Evolutionary conservation across 2,888 invertebrate species (phyloP), one percentile per base, ranked within the genome.

Genomic region (Marasmarcha lunaedactyla): DNA sequence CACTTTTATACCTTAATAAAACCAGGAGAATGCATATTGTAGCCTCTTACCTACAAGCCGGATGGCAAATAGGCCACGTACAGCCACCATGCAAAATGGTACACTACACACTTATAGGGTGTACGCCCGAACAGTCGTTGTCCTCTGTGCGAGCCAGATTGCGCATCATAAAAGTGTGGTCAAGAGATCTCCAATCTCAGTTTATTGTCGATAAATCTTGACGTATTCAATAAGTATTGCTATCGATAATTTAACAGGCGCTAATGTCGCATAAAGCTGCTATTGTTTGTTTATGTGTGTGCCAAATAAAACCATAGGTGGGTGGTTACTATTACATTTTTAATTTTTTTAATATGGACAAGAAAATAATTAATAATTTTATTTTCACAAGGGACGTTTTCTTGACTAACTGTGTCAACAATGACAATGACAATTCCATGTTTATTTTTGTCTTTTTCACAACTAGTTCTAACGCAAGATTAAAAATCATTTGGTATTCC

Each of bases 111-210:
- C 11, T 9, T 30, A 30, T n/a, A 30, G 10, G n/a, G 3, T 7
- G 30, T n/a, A n/a, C n/a, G n/a, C n/a, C 9, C 2, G 30, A 30
- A 30, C 10, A 30, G 4, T 30, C 10, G 30, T 30, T 30, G 30
- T 9, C 2, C n/a, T 7, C n/a, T 7, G 30, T 30, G 9, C 30
- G 10, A 56, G 59, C 20, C 54, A 74, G 72, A 81, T 81, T 79
- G 74, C 72, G 67, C 66, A 70, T 78, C 79, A 67, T 81, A 79
- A 79, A 79, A 70, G 48, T 57, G 63, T 63, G 69, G 69, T 71
- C 73, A 68, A 61, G 62, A 67, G 77, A 78, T 79, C 79, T 73
- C 71, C 72, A 79, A 79, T 81, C 78, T 67, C 59, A 52, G 61
- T 79, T 81, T 78, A 81, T 69, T 47, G 70, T 53, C 64, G 52